phyloP scores from a whole-genome alignment of 2,888 invertebrate genomes.

The Acleris literana region DNA sequence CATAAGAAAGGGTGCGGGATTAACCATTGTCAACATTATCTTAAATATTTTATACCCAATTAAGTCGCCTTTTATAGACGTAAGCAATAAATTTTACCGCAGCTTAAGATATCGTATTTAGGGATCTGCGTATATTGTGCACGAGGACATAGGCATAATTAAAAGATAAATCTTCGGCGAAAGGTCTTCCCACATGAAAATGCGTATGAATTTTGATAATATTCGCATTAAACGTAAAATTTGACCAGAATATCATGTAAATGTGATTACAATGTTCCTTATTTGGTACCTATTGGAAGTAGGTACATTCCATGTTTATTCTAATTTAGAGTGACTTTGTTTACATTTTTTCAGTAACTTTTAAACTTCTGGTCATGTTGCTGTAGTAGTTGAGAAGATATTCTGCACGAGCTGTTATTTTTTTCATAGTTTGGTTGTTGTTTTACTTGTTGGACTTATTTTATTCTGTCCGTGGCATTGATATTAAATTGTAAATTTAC shows the following conservation, averaged over 20 bases:
- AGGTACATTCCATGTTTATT: no score
- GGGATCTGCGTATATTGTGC: constrained; percentile 40
- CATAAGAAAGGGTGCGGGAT: constrained; percentile 70
- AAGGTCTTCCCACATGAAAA: constrained; percentile 20
- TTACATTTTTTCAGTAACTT: no score
- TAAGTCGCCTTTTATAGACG: constrained; percentile 62
- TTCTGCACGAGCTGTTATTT: no score
- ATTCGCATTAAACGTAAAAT: background rate
- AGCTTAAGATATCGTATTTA: constrained; percentile 51
- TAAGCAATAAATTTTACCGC: constrained; percentile 63
- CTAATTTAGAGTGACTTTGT: no score
- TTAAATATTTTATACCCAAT: constrained; percentile 75
- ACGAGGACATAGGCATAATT: constrained; percentile 28
- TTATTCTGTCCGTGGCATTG: no score
- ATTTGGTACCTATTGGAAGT: no score
- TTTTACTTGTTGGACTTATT: no score
- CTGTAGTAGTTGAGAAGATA: no score
- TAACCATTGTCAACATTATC: constrained; percentile 76
- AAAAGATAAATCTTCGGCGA: constrained; percentile 33
- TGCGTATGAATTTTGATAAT: constrained; percentile 9
- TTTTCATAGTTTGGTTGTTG: no score
- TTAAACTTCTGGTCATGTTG: no score
- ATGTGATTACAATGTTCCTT: no score
- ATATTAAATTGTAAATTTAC: background rate
- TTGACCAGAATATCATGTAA: no score